Evolutionary conservation across 2,888 invertebrate species (phyloP), one percentile per base, ranked within the genome.

Genomic region (Acronicta leporina): DNA sequence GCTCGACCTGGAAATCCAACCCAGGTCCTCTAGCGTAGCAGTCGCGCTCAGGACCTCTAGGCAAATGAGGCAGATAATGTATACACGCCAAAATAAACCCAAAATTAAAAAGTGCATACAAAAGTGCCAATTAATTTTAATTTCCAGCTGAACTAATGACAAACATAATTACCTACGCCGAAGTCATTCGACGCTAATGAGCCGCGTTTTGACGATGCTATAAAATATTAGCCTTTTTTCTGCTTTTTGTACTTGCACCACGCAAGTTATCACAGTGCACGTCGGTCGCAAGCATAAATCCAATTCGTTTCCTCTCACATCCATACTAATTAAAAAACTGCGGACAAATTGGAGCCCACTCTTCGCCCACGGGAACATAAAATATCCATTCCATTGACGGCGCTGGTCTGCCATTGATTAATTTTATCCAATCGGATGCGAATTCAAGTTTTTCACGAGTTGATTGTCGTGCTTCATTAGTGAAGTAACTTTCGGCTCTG

Each of bases 311-410:
- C 86, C 89, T 87, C 91, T 87, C 89, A 85, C 90, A 92, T 92
- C 86, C 89, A 88, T 90, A 89, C 89, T 92, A 92, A 92, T 92
- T 92, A 92, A 92, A 92, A 92, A 92, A 91, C 89, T 92, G 92
- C 90, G 92, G 92, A 89, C 92, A 92, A 92, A 92, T 92, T 92
- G 92, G 88, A 84, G 86, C 83, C 88, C 90, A 88, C 91, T 87
- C 87, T 80, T 85, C 90, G 91, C 90, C 92, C 90, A 87, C 89
- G 91, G 91, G 91, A 90, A 91, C 91, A 92, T 91, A 90, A 92
- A 92, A 92, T 91, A 92, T 91, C 92, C 91, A 91, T 92, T 90
- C 87, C 85, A 87, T 86, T 88, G 89, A 87, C 87, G 87, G 81
- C 57, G 68, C 75, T 80, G 83, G 83, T 80, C 80, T 68, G 82